Evolutionary conservation across 2,797 vertebrate species (phyloP).

Genomic region (Ptychobarbus kaznakovi): DNA sequence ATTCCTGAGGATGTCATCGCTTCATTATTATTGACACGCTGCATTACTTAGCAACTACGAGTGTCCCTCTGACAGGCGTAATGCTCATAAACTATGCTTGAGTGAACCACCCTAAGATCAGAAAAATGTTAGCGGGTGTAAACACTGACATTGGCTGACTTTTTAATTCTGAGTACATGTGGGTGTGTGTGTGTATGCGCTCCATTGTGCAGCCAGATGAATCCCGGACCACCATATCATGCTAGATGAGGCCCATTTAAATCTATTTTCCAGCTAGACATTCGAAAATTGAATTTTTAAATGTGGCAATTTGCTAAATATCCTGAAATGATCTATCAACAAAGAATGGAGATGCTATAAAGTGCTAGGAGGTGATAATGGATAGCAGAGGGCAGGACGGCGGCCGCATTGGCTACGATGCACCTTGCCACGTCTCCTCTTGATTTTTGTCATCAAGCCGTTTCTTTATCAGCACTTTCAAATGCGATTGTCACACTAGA

Average conservation of each 20-base stretch:
- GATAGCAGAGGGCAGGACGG: conserved; percentile 58
- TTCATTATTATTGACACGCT: conserved; percentile 85
- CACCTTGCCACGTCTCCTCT: conserved; percentile 58
- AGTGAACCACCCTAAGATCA: conserved; percentile 58
- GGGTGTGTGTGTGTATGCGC: neutral
- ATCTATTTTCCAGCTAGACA: conserved; percentile 57
- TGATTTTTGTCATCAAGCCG: conserved; percentile 55
- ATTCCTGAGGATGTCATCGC: conserved; percentile 75
- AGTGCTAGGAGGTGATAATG: conserved; percentile 47
- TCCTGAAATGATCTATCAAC: conserved; percentile 53
- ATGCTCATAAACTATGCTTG: conserved; percentile 63
- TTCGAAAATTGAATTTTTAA: conserved; percentile 50
- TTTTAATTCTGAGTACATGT: conserved; percentile 27
- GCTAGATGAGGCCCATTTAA: conserved; percentile 54
- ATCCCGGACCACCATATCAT: conserved; percentile 50
- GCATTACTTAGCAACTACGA: conserved; percentile 82
- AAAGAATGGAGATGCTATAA: conserved; percentile 48
- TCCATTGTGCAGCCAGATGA: conserved; percentile 34
- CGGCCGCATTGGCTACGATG: conserved; percentile 60
- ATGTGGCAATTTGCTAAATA: conserved; percentile 56
- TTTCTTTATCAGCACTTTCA: conserved; percentile 66
- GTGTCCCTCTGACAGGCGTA: conserved; percentile 69
- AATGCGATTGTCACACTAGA: conserved; percentile 72
- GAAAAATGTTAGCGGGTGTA: conserved; percentile 61
- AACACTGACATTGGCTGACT: conserved; percentile 53